Percentiles rank a stretch among this genome's conserved stretches.
Evolutionary conservation across 2,888 invertebrate species (phyloP).

Genomic region (Ametastegia equiseti): DNA sequence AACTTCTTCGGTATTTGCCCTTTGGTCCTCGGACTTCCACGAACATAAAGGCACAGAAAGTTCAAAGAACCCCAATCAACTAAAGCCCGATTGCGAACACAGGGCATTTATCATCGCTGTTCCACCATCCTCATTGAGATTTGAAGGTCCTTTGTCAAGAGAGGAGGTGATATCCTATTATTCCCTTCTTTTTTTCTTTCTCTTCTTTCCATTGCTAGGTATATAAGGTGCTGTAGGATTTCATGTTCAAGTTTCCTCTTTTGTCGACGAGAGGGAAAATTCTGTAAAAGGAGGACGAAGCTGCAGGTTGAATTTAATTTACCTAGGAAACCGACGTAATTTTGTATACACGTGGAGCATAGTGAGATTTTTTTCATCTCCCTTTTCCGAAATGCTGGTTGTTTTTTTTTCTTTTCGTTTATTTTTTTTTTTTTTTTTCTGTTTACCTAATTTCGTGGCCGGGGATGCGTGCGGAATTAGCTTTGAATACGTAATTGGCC

Average conservation of each 20-base stretch:
- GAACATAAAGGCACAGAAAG: conserved; percentile 18
- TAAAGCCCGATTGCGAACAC: not conserved
- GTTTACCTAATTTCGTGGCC: not conserved
- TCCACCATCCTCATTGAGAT: not conserved
- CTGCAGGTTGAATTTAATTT: no score
- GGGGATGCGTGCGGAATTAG: not conserved
- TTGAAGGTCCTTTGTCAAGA: not conserved
- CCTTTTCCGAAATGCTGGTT: not conserved
- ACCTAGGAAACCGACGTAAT: no score
- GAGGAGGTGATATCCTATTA: no score
- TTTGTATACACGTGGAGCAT: no score
- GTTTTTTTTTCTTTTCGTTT: no score
- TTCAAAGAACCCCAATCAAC: conserved; percentile 24
- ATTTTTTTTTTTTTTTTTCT: not conserved
- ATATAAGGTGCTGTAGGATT: not conserved
- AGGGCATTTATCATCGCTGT: not conserved
- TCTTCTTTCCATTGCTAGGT: not conserved
- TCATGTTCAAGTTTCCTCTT: no score
- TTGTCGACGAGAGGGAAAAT: not conserved
- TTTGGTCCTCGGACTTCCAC: conserved; percentile 16
- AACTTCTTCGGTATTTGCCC: conserved; percentile 13
- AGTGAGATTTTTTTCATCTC: no score
- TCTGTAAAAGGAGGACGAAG: not conserved
- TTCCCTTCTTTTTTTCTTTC: not conserved
- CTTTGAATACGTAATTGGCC: conserved; percentile 9